Base-by-base conservation (phyloP, 2,888 invertebrate species). In the Euclidia mi region DNA sequence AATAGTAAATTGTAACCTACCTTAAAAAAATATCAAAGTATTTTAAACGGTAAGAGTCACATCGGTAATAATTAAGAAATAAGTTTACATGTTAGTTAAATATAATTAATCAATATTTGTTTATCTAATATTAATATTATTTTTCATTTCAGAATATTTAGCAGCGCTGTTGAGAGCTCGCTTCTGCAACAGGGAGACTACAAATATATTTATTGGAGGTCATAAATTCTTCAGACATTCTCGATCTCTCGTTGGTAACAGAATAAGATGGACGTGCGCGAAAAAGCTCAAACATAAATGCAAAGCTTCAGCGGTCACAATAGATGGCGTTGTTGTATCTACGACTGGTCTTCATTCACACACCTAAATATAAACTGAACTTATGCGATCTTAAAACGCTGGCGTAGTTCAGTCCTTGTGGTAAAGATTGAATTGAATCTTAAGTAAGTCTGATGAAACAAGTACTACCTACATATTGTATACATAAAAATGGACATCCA, bases 171-270 rank as follows among this genome's bases (percentile, higher is more conserved):
- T 91, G 2, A 81, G 87, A 2, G 84, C 90, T 7, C 82, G 89
- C 0, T 86, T 87, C 50, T 79, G 80, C 34, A 34, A 58, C 12
- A 79, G 77, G 4, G 90, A 90, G 49, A 80, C 87, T 0, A 92
- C 89, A 0, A 90, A 91, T 49, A 92, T 93, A 9, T 84, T 69
- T 55, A 88, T 93, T 2, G 91, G 87, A 11, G 92, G 91, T 0
- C 90, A 90, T 71, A 93, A 93, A 65, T 93, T 89, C 80, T 92
- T 89, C 72, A 79, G 93, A 25, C 93, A 94, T 60, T 94, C 93
- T 0, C 76, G 93, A 1, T 91, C 92, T 0, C 78, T 92, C 9
- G 79, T 89, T 47, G 92, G 93, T 0, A 87, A 93, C 61, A 83
- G 92, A 29, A 90, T 92, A 60, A 76, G 94, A 29, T 94, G 94